phyloP scores from a whole-genome alignment of 2,797 vertebrate genomes.

The Pseudochirops corinnae region DNA sequence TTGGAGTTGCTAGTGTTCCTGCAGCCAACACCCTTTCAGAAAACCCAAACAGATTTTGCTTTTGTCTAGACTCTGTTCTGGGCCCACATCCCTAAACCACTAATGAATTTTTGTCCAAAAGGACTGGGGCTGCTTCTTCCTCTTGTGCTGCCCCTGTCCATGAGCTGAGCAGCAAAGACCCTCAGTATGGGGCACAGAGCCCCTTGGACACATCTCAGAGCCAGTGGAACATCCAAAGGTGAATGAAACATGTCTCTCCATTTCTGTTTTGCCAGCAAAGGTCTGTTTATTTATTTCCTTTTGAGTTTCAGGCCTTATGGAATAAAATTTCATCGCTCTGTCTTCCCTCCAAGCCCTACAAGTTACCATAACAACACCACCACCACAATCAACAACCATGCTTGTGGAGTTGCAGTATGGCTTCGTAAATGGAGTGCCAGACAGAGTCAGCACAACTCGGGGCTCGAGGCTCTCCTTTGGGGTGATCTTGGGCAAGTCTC shows the following conservation, averaged over 20 bases:
- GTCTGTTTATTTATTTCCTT: background rate
- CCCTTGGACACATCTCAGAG: slow-evolving; percentile 66
- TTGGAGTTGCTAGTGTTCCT: slow-evolving; percentile 73
- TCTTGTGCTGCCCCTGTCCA: slow-evolving; percentile 69
- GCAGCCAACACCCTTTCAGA: slow-evolving; percentile 77
- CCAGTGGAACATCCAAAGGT: slow-evolving; percentile 38
- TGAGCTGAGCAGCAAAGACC: slow-evolving; percentile 68
- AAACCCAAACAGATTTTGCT: slow-evolving; percentile 83
- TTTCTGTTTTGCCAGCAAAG: slow-evolving; percentile 37
- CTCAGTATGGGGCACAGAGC: slow-evolving; percentile 66
- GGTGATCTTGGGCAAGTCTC: background rate
- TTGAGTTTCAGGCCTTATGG: background rate
- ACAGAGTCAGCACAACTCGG: background rate
- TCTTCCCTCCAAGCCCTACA: background rate
- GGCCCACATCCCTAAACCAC: slow-evolving; percentile 78
- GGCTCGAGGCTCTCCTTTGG: background rate
- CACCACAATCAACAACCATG: background rate
- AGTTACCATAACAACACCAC: background rate
- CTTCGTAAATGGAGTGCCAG: background rate
- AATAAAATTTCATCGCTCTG: background rate
- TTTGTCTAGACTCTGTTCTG: slow-evolving; percentile 84
- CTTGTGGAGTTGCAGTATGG: background rate
- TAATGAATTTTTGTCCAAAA: slow-evolving; percentile 75
- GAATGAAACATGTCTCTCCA: slow-evolving; percentile 45
- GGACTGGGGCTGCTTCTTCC: slow-evolving; percentile 60